These are phyloP conservation scores for Pitangus sulphuratus DNA, from an alignment of 2,797 vertebrate genomes.

Conservation along the genomic window DNA sequence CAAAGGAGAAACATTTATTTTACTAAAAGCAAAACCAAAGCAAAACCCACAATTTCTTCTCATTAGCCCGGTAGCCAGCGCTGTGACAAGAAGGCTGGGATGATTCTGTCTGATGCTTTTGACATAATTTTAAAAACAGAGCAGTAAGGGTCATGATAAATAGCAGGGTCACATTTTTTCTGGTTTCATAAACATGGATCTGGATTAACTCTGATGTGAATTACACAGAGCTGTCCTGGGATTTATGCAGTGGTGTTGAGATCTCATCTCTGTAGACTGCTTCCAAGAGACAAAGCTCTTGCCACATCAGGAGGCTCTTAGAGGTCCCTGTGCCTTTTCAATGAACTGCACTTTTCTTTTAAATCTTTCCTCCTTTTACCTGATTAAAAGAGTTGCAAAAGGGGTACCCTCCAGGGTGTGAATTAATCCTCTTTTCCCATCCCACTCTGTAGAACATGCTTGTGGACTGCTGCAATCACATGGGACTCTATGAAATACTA, in stretches of 20 bases:
- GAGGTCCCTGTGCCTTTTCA: slow-evolving; percentile 13
- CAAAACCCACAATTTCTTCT: neutral
- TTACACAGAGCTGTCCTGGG: neutral
- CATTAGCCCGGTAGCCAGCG: neutral
- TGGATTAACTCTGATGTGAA: slow-evolving; percentile 45
- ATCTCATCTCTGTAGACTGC: slow-evolving; percentile 19
- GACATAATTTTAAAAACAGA: slow-evolving; percentile 12
- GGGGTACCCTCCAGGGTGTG: neutral
- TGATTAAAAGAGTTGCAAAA: slow-evolving; percentile 17
- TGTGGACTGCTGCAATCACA: neutral
- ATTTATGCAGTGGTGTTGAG: neutral
- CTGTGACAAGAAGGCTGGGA: neutral
- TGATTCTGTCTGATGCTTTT: neutral
- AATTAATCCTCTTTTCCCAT: slow-evolving; percentile 18
- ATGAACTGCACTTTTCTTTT: neutral
- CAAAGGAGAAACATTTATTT: neutral
- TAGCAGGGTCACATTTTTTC: neutral
- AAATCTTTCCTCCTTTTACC: slow-evolving; percentile 24
- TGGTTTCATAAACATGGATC: slow-evolving; percentile 43
- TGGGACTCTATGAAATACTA: neutral
- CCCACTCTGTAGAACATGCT: neutral
- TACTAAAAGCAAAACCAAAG: neutral
- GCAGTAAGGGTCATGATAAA: slow-evolving; percentile 2
- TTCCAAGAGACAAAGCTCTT: slow-evolving; percentile 39
- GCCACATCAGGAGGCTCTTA: slow-evolving; percentile 38